These are phyloP conservation scores for Petrocephalus zakoni DNA, from an alignment of 2,113 vertebrate genomes.

Conservation along the genomic window DNA sequence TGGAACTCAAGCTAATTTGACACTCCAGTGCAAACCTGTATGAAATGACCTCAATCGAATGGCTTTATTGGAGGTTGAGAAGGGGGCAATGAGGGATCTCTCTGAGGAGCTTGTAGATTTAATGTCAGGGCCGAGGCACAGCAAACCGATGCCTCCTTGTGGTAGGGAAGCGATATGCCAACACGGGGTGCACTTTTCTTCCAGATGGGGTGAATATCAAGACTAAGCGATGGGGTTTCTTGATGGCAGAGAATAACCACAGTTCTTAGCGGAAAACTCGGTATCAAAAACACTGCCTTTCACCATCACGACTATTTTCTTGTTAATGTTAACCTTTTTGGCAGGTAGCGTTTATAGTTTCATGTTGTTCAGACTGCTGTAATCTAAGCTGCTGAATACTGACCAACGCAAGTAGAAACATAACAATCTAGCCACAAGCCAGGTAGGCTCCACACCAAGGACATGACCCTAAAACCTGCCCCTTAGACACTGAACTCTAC, in stretches of 20 bases:
- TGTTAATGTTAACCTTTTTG: background rate
- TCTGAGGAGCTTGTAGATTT: background rate
- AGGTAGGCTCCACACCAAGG: background rate
- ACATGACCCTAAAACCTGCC: background rate
- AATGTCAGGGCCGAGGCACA: background rate
- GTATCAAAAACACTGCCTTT: background rate
- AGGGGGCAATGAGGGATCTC: background rate
- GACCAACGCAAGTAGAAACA: background rate
- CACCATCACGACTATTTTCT: background rate
- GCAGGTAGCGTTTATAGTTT: background rate
- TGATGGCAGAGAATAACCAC: background rate
- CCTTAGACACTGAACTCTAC: background rate
- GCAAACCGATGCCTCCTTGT: background rate
- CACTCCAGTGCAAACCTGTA: constrained; percentile 3
- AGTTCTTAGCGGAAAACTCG: background rate
- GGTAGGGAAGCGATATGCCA: background rate
- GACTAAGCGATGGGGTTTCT: background rate
- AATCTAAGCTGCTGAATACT: background rate
- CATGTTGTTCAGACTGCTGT: background rate
- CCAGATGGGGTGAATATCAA: background rate
- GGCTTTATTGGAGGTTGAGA: background rate
- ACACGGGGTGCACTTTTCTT: background rate
- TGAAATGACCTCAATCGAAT: background rate
- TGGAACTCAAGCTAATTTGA: constrained; percentile 1
- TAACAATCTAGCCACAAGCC: background rate